phyloP scores from a whole-genome alignment of 2,113 vertebrate species.

The Semicossyphus pulcher region DNA sequence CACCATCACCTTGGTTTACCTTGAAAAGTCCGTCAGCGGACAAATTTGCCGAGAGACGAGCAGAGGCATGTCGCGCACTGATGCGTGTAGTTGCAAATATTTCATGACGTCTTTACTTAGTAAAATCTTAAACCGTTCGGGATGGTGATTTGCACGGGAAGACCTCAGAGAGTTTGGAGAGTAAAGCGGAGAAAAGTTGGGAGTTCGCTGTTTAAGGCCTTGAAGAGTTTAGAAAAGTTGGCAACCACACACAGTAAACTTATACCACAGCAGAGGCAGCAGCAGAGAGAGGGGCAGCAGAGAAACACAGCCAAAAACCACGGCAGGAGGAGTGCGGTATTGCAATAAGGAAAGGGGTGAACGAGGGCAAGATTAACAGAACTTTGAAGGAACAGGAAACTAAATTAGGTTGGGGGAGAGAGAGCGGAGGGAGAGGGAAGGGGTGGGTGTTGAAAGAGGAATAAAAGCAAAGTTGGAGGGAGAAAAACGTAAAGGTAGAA shows the following conservation, averaged over 20 bases:
- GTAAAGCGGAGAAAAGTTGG: conserved; percentile 42
- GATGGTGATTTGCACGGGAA: conserved; percentile 74
- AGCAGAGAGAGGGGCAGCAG: conserved; percentile 54
- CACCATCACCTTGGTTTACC: conserved; percentile 68
- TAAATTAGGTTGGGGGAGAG: conserved; percentile 18
- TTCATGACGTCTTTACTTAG: conserved; percentile 6
- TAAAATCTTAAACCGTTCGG: conserved; percentile 24
- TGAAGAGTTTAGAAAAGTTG: conserved; percentile 59
- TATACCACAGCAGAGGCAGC: conserved; percentile 56
- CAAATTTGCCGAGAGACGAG: not conserved
- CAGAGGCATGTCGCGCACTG: not conserved
- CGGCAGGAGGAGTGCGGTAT: conserved; percentile 50
- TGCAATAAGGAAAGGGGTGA: conserved; percentile 55
- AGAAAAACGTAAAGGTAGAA: conserved; percentile 17
- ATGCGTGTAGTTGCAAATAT: conserved; percentile 16
- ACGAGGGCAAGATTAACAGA: conserved; percentile 59
- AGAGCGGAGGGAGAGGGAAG: conserved; percentile 2
- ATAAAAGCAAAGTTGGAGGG: conserved; percentile 39
- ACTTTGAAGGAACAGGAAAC: conserved; percentile 31
- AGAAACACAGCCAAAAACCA: conserved; percentile 69
- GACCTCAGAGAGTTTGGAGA: conserved; percentile 67
- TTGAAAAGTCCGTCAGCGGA: conserved; percentile 2
- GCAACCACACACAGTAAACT: conserved; percentile 64
- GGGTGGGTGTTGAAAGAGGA: conserved; percentile 27
- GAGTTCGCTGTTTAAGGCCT: conserved; percentile 52